phyloP scores from a whole-genome alignment of 2,113 vertebrate species.

The Regulus satrapa region DNA sequence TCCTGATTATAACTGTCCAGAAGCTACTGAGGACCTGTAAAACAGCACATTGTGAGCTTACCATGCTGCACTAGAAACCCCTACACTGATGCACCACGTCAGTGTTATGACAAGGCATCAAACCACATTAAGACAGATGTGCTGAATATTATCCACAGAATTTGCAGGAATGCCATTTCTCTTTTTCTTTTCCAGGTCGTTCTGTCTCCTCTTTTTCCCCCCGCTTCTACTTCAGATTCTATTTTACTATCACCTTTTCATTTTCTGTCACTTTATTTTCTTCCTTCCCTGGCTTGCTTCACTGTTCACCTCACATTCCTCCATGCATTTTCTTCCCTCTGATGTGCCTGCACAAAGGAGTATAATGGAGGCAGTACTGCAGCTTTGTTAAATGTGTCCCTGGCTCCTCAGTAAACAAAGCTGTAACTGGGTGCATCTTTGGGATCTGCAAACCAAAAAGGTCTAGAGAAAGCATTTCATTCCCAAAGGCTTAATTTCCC shows the following conservation, averaged over 20 bases:
- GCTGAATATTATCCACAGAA: neutral
- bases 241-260: neutral
- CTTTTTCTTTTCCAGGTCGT: neutral
- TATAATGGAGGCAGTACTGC: neutral
- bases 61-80: neutral
- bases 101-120: neutral
- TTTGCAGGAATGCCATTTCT: rapidly evolving
- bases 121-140: neutral
- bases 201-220: neutral
- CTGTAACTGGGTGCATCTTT: neutral
- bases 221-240: neutral
- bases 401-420: neutral
- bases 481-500: neutral
- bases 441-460: neutral
- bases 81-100: neutral
- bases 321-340: neutral
- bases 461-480: neutral
- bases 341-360: neutral
- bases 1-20: neutral
- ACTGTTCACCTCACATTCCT: neutral
- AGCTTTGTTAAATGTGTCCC: neutral
- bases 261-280: neutral
- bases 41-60: neutral
- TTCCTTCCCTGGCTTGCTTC: neutral
- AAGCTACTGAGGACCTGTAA: neutral